phyloP scores from a whole-genome alignment of 2,888 invertebrate species.

The Aleiodes alternator region DNA sequence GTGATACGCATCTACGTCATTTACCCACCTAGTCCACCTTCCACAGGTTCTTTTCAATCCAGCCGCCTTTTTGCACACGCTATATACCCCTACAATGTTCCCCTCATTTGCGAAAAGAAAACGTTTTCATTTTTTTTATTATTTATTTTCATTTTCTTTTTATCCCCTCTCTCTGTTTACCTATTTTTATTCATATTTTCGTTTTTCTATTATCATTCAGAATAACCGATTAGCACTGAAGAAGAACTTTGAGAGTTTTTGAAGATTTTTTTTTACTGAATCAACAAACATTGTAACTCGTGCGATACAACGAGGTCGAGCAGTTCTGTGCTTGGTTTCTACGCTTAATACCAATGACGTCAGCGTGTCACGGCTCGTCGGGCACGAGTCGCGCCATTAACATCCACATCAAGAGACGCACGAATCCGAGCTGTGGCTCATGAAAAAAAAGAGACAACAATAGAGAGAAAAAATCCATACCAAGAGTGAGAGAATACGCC shows the following conservation, averaged over 20 bases:
- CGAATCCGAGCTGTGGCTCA: slow-evolving; percentile 37
- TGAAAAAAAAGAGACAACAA: slow-evolving; percentile 40
- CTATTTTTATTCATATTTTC: background rate
- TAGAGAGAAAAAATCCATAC: slow-evolving; percentile 40
- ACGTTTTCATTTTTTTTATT: slow-evolving; percentile 21
- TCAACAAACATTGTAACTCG: slow-evolving; percentile 47
- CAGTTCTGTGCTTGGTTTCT: slow-evolving; percentile 41
- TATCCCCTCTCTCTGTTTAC: slow-evolving; percentile 1
- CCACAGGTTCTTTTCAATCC: slow-evolving; percentile 50
- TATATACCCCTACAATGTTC: slow-evolving; percentile 50
- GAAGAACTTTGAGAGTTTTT: background rate
- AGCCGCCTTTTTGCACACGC: slow-evolving; percentile 34
- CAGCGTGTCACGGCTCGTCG: slow-evolving; percentile 72
- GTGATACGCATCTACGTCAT: slow-evolving; percentile 72
- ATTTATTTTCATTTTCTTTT: slow-evolving; percentile 42
- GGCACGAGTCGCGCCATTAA: slow-evolving; percentile 71
- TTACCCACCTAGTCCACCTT: slow-evolving; percentile 64
- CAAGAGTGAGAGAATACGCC: slow-evolving; percentile 34
- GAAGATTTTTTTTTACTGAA: slow-evolving; percentile 27
- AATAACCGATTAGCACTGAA: too few relatives aligned
- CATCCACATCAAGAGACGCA: slow-evolving; percentile 54
- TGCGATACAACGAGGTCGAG: slow-evolving; percentile 55
- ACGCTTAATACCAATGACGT: slow-evolving; percentile 67
- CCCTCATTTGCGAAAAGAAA: slow-evolving; percentile 56
- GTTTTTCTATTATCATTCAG: too few relatives aligned